These are phyloP conservation scores for Cryptotermes secundus DNA, from an alignment of 1,140 invertebrate species.

Conservation along the genomic window DNA sequence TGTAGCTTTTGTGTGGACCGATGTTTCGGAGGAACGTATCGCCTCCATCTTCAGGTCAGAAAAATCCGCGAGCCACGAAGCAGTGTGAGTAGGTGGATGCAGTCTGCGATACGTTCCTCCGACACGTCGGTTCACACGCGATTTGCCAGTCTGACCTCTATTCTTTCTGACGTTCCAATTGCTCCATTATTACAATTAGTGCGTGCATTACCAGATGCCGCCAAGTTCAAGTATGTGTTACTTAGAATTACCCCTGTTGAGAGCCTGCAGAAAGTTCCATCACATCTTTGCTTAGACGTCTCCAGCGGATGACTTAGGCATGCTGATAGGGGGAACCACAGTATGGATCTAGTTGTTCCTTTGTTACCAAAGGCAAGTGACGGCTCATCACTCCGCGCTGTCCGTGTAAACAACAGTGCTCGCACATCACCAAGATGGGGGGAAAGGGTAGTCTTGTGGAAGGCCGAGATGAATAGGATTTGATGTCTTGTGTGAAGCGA, in stretches of 20 bases:
- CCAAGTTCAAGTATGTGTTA: background rate
- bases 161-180: background rate
- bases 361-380: background rate
- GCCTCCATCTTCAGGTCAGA: too few species aligned
- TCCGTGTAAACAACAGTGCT: slow-evolving; percentile 2
- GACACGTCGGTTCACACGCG: too few species aligned
- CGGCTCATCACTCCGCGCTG: background rate
- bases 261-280: background rate
- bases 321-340: background rate
- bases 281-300: background rate
- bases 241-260: background rate
- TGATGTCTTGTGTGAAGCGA: background rate
- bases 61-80: too few species aligned
- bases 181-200: background rate
- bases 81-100: too few species aligned
- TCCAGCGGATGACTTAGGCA: background rate
- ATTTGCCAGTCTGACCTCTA: background rate
- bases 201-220: background rate
- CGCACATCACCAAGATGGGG: background rate
- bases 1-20: too few species aligned
- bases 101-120: too few species aligned
- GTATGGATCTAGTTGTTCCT: slow-evolving; percentile 7
- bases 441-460: background rate
- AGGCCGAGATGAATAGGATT: background rate
- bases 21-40: too few species aligned